A percentile compares a stretch with the other conserved stretches of the same genome.
These are phyloP conservation scores for Thymelicus lineola DNA, from an alignment of 2,888 invertebrate genomes.

Conservation along the genomic window DNA sequence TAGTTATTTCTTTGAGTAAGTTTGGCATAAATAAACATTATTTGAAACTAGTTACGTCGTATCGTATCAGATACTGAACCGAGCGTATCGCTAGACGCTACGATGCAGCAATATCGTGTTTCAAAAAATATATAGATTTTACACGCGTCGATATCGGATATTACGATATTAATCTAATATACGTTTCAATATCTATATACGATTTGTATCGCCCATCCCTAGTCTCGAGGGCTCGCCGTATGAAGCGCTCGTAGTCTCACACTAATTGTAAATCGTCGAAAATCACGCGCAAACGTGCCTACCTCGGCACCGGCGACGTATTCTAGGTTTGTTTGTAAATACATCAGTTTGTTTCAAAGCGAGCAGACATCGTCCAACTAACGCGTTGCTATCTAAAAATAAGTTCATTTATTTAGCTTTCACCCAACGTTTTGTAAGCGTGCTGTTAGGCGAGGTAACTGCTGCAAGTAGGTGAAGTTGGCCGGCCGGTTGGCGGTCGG, in stretches of 20 bases:
- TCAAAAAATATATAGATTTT: too few species aligned
- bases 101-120: too few species aligned
- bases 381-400: conserved; percentile 43
- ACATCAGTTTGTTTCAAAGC: conserved; percentile 33
- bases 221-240: conserved; percentile 15
- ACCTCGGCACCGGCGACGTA: conserved; percentile 9
- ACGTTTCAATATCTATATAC: too few species aligned
- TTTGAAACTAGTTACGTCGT: too few species aligned
- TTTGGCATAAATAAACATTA: too few species aligned
- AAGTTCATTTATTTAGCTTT: conserved; percentile 44
- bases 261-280: conserved; percentile 19
- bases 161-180: too few species aligned
- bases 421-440: conserved; percentile 40
- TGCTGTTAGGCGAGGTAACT: conserved; percentile 31
- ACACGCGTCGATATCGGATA: too few species aligned
- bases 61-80: too few species aligned
- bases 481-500: conserved; percentile 21
- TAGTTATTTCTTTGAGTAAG: too few species aligned
- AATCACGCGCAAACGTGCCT: conserved; percentile 33
- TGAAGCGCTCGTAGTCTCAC: conserved; percentile 10
- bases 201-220: too few species aligned
- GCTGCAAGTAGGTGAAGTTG: conserved; percentile 31
- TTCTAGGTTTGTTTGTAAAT: conserved; percentile 38
- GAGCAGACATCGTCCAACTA: conserved; percentile 40
- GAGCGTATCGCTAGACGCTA: too few species aligned